Evolutionary conservation across 2,113 vertebrate genomes (phyloP).

Genomic region (Sapajus apella): DNA sequence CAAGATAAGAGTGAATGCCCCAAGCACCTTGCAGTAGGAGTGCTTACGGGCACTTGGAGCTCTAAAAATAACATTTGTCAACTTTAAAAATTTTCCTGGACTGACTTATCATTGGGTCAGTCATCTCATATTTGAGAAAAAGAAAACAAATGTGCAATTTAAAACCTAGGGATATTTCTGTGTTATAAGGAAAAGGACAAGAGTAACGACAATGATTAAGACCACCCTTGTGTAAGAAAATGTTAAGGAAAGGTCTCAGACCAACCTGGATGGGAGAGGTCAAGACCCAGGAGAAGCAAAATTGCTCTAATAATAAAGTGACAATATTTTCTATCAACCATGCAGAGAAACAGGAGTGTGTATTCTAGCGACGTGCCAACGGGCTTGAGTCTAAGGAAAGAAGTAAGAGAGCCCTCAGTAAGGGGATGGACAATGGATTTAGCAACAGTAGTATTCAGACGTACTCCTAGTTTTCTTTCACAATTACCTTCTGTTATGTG

Average conservation of each 20-base stretch:
- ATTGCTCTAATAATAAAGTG: not conserved
- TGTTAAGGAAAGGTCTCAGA: not conserved
- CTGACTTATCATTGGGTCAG: not conserved
- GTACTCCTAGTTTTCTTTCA: not conserved
- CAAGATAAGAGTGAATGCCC: not conserved
- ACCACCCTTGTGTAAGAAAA: not conserved
- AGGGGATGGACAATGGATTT: not conserved
- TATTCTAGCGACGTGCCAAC: not conserved
- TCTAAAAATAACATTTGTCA: not conserved
- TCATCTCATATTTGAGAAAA: constrained; percentile 8
- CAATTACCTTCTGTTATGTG: not conserved
- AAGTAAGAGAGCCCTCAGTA: not conserved
- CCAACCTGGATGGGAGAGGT: not conserved
- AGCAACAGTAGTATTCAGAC: not conserved
- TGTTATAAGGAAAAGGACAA: not conserved
- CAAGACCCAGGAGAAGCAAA: not conserved
- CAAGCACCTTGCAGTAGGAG: not conserved
- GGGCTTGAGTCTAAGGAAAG: not conserved
- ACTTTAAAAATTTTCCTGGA: not conserved
- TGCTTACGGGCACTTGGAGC: not conserved
- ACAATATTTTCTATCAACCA: not conserved
- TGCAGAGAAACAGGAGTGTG: not conserved
- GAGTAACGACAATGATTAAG: not conserved
- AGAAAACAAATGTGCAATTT: not conserved
- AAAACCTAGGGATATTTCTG: not conserved